phyloP scores from a whole-genome alignment of 2,113 vertebrate genomes.

The Columba janthina region DNA sequence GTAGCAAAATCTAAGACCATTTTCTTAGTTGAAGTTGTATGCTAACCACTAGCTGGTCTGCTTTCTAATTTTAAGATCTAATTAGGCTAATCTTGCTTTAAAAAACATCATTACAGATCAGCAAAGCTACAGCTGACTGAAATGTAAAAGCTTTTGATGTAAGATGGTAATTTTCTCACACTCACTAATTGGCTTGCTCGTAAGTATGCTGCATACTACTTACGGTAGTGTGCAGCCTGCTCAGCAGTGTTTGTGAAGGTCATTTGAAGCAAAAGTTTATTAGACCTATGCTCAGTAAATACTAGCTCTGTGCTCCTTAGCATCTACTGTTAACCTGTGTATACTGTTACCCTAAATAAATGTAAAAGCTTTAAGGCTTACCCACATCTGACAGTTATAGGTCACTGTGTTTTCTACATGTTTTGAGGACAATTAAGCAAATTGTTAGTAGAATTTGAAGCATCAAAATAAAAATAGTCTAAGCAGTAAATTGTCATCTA shows the following conservation, averaged over 20 bases:
- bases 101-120: background rate
- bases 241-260: background rate
- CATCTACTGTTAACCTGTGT: background rate
- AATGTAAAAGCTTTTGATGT: background rate
- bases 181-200: background rate
- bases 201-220: background rate
- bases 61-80: background rate
- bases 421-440: background rate
- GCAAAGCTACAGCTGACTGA: background rate
- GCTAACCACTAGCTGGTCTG: background rate
- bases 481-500: background rate
- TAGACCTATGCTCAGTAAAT: background rate
- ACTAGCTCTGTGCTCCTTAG: background rate
- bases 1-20: background rate
- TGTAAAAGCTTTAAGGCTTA: background rate
- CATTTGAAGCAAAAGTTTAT: background rate
- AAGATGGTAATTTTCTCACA: background rate
- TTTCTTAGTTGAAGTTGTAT: background rate
- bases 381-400: background rate
- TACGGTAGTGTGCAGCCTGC: background rate
- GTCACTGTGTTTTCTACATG: background rate
- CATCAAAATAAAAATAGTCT: background rate
- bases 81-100: background rate
- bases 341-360: background rate
- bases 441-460: background rate